Base-by-base conservation (phyloP, 1,140 invertebrate genomes). In the Matsumurasca onukii region DNA sequence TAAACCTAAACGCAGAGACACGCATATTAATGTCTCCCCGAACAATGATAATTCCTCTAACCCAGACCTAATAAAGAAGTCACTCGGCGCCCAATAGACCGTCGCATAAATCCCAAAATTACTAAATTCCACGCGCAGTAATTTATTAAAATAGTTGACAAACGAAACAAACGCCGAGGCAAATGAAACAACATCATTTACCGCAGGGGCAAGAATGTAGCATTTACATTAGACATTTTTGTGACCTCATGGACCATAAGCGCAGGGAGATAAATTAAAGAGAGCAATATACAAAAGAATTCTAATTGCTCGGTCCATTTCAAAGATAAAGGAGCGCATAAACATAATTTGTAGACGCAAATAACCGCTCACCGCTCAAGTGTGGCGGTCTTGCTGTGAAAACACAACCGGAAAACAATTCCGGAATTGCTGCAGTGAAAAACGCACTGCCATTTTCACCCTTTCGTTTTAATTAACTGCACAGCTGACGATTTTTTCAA, bases 151-250 rank as follows among this genome's bases (percentile, higher is more conserved):
- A 59, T 59, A 59, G 55, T 59, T 24, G 22, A 59, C 55, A 59
- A 13, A 59, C 22, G n/a, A 27, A 27, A 59, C 15, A 59, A 59
- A 13, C 15, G 25, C 25, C 55, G 55, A 27, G n/a, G 24, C 30
- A 59, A 59, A 59, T 59, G 55, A 59, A 59, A 59, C 55, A 59
- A 59, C 55, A 59, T 59, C 25, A 59, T 59, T 59, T 59, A 59
- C 55, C 55, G 9, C 12, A 17, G 17, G 9, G 22, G 3, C 55
- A 59, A 59, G 55, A 59, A 59, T 24, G 55, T 39, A 13, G 25
- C 15, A 24, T 59, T 59, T 59, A 59, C 55, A 59, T 59, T 59
- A 59, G 55, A 59, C 55, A 59, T 59, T 59, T 59, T 59, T 59
- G 55, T 52, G 20, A 20, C 13, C 24, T 24, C n/a, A 27, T 29